A percentile compares a stretch with the other conserved stretches of the same genome.
Conservation (phyloP, 2,797 vertebrate species). For the Scyliorhinus canicula region DNA sequence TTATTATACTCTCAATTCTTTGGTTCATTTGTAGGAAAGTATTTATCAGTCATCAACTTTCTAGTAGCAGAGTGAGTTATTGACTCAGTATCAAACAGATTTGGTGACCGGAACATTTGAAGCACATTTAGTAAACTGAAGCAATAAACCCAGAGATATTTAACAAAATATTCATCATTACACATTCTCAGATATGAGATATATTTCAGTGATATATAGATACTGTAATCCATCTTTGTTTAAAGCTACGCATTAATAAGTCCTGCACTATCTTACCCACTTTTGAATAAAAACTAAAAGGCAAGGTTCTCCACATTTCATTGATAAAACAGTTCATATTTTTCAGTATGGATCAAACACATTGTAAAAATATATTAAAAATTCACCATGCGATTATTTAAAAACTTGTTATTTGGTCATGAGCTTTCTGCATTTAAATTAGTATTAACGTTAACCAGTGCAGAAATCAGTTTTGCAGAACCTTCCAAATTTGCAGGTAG, state of each 20-base stretch:
- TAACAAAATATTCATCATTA: neutral
- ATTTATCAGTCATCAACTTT: neutral
- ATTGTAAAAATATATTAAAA: neutral
- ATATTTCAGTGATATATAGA: neutral
- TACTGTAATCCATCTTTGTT: neutral
- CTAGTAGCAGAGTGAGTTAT: neutral
- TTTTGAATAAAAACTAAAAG: neutral
- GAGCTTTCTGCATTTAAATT: neutral
- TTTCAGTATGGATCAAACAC: neutral
- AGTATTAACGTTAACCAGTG: neutral
- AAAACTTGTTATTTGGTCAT: neutral
- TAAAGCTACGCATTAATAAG: neutral
- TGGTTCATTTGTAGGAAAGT: neutral
- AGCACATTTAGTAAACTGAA: neutral
- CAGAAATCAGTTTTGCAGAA: neutral
- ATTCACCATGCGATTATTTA: neutral
- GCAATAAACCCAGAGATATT: neutral
- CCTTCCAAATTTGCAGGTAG: neutral
- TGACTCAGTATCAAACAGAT: neutral
- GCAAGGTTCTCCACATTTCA: neutral
- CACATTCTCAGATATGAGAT: neutral
- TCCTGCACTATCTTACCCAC: neutral
- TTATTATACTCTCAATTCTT: neutral
- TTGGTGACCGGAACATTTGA: neutral
- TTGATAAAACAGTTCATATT: neutral